Conservation (phyloP, 2,113 vertebrate species). For the Taxidea taxus region DNA sequence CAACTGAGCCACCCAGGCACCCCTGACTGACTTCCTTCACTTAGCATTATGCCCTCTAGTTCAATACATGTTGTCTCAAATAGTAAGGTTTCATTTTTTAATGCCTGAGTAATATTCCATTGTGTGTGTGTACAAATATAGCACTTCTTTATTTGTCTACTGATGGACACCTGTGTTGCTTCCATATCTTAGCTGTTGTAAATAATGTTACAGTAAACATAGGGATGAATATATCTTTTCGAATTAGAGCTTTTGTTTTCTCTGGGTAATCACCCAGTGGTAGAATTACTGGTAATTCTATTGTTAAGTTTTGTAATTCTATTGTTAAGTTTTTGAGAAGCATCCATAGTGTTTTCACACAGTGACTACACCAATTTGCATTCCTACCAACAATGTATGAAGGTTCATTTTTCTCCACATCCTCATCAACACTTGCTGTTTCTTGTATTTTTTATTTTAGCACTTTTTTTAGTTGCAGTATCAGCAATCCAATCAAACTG, state of each 20-base stretch:
- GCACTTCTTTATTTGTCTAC: background rate
- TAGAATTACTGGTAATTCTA: background rate
- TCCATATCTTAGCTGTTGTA: background rate
- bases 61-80: background rate
- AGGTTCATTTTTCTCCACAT: background rate
- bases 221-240: background rate
- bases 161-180: background rate
- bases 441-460: background rate
- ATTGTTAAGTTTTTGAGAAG: background rate
- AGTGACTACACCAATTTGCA: background rate
- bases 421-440: background rate
- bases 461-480: background rate
- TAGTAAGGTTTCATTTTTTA: background rate
- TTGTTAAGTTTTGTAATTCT: background rate
- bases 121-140: background rate
- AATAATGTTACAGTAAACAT: background rate
- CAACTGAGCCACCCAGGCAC: no score
- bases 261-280: background rate
- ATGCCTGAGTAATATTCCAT: background rate
- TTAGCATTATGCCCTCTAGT: background rate
- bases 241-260: background rate
- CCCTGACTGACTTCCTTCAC: background rate
- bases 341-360: background rate
- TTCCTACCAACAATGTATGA: background rate
- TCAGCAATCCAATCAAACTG: background rate